Base-by-base conservation (phyloP, 2,888 invertebrate genomes). In the Calameuta filiformis region DNA sequence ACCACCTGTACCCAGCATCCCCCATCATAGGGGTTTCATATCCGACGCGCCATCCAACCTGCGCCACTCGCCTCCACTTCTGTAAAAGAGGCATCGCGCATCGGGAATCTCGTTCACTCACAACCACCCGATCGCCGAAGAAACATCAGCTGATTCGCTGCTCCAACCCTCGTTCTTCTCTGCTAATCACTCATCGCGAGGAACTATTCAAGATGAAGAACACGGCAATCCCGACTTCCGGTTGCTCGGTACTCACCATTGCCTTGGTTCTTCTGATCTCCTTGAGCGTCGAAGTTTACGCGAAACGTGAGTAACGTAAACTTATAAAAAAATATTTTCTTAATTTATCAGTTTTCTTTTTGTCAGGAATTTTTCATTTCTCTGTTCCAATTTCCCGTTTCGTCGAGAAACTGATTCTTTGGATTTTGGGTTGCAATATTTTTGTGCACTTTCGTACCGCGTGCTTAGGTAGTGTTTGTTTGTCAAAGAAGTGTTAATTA, bases 41-140 rank as follows among this genome's bases (percentile, higher is more conserved):
- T 81, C 79, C 75, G 78, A 77, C 77, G 81, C 76, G 77, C 79
- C 76, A 80, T 80, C 76, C 82, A 75, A 78, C 80, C 80, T 76
- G 80, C 83, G 83, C 83, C 77, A 69, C 75, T 77, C 69, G 68
- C 69, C 69, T 78, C 74, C 80, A 77, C 71, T 78, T 75, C 81
- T 77, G 78, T 76, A 78, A 78, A 80, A 82, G 78, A 82, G 75
- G 40, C 71, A 75, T 31, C 78, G 83, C 83, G 83, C 82, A 79
- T 76, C 80, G 76, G 76, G 81, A 80, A 81, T 80, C 82, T 83
- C 85, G 82, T 87, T 87, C 90, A 90, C 85, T 90, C 86, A 87
- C 85, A 88, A 90, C 84, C 86, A 88, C 88, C 87, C 88, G 89
- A 86, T 88, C 87, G 89, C 73, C 82, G 84, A 81, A 85, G 83